Evolutionary conservation across 1,140 invertebrate species (phyloP).

Genomic region (Nebria ingens): DNA sequence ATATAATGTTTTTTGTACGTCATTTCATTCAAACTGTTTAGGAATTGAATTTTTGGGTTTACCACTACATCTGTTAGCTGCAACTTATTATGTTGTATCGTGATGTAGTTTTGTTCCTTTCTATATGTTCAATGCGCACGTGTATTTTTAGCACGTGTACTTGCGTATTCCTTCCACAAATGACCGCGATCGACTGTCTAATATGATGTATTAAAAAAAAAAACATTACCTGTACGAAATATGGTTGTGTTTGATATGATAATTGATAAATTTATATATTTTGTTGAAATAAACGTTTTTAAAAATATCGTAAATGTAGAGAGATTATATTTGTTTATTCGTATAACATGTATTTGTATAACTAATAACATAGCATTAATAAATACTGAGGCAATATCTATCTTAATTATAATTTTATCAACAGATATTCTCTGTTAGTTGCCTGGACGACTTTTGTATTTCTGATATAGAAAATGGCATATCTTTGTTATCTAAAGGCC

Average conservation of each 20-base stretch:
- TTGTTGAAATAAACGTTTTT: slow-evolving; percentile 5
- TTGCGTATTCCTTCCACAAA: background rate
- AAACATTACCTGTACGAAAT: slow-evolving; percentile 3
- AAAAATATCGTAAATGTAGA: slow-evolving; percentile 3
- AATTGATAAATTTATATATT: slow-evolving; percentile 8
- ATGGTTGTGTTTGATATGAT: slow-evolving; percentile 9
- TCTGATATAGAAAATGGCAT: slow-evolving; percentile 3
- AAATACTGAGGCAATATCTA: slow-evolving; percentile 7
- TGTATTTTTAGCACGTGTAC: background rate
- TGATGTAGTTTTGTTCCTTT: background rate
- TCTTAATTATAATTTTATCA: slow-evolving; percentile 9
- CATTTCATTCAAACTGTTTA: background rate
- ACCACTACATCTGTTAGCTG: too few species aligned
- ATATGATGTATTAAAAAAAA: slow-evolving; percentile 1
- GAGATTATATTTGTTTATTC: slow-evolving; percentile 6
- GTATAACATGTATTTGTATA: slow-evolving; percentile 6
- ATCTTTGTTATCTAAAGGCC: slow-evolving; percentile 6
- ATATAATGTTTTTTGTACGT: too few species aligned
- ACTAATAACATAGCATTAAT: slow-evolving; percentile 7
- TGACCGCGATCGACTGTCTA: slow-evolving; percentile 2
- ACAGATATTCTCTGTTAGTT: slow-evolving; percentile 7
- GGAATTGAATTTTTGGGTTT: too few species aligned
- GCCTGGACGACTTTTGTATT: background rate
- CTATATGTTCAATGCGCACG: background rate
- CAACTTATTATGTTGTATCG: too few species aligned